These are phyloP conservation scores for Metalampra italica DNA, from an alignment of 2,888 invertebrate genomes.

Conservation along the genomic window DNA sequence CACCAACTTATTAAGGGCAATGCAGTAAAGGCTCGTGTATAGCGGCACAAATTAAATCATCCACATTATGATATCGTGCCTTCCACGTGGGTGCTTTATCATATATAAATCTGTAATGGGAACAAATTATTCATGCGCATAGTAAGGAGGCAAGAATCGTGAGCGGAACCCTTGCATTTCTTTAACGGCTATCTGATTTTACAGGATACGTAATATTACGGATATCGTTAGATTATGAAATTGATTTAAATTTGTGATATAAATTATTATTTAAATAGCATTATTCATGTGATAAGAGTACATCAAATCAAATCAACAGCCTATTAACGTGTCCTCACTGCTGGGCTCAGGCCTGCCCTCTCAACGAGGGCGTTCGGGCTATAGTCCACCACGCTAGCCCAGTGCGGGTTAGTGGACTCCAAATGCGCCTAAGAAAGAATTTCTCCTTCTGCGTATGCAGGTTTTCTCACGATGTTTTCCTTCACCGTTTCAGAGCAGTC, in stretches of 20 bases:
- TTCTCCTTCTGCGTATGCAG: no score
- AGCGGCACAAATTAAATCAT: constrained; percentile 36
- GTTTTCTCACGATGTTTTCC: no score
- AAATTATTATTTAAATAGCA: neutral
- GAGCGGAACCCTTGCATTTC: constrained; percentile 57
- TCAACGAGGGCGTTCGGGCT: no score
- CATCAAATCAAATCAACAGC: no score
- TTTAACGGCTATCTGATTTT: constrained; percentile 41
- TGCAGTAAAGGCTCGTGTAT: neutral
- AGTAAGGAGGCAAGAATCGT: constrained; percentile 63
- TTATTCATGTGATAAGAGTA: no score
- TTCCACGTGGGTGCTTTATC: constrained; percentile 56
- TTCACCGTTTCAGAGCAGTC: no score
- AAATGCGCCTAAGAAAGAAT: no score
- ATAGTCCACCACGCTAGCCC: no score
- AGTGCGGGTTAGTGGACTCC: no score
- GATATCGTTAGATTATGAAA: constrained; percentile 24
- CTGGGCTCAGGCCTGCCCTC: no score
- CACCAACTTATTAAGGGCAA: no score
- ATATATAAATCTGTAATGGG: constrained; percentile 70
- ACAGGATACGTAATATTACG: constrained; percentile 34
- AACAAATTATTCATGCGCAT: constrained; percentile 77
- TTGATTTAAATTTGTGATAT: constrained; percentile 2
- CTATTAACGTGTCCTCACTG: no score
- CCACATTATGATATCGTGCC: constrained; percentile 49